Conservation (phyloP, 2,888 invertebrate genomes). For the Cephus pulcher region DNA sequence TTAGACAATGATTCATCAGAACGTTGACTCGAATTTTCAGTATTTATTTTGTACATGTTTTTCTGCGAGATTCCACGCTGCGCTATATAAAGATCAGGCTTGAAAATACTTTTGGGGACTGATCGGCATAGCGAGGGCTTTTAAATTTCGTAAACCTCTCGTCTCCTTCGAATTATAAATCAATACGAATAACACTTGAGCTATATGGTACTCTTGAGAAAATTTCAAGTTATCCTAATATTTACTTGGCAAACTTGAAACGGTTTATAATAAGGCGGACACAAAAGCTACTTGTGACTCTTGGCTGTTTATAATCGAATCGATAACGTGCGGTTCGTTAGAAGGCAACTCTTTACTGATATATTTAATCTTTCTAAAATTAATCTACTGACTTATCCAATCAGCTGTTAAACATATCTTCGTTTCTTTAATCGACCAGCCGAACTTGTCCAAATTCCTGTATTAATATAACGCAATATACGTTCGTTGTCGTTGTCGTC, state of each 20-base stretch:
- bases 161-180: neutral
- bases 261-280: neutral
- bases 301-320: neutral
- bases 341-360: neutral
- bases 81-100: neutral
- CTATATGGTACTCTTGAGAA: too few species aligned
- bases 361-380: neutral
- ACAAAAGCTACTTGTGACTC: neutral
- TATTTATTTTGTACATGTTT: neutral
- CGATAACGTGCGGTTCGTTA: neutral
- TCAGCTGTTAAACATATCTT: neutral
- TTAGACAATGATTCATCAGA: neutral
- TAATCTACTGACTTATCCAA: neutral
- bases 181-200: neutral
- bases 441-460: neutral
- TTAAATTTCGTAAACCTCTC: neutral
- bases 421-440: neutral
- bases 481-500: neutral
- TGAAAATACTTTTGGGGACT: neutral
- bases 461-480: neutral
- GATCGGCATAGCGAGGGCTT: neutral
- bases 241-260: neutral
- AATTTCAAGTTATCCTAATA: neutral
- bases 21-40: neutral
- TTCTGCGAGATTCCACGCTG: neutral